Conservation (phyloP, 2,888 invertebrate genomes). For the Bombylius major region DNA sequence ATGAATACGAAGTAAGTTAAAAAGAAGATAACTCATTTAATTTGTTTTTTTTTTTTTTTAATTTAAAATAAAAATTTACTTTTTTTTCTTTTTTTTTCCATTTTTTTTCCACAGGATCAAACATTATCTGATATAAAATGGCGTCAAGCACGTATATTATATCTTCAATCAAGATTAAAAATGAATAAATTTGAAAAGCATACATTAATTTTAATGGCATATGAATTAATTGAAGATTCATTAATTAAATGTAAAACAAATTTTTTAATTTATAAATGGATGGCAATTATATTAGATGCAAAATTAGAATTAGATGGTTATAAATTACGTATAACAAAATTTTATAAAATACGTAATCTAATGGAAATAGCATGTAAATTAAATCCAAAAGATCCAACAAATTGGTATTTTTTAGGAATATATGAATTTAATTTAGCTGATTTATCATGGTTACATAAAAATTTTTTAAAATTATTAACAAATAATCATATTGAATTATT, state of each 20-base stretch:
- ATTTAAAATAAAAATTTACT: too few species aligned
- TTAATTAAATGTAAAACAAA: slow-evolving; percentile 42
- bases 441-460: slow-evolving; percentile 49
- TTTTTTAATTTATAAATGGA: slow-evolving; percentile 49
- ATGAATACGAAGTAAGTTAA: background rate
- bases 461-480: background rate
- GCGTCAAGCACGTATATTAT: slow-evolving; percentile 67
- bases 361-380: slow-evolving; percentile 57
- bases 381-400: slow-evolving; percentile 72
- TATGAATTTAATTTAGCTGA: slow-evolving; percentile 77
- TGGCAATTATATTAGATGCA: slow-evolving; percentile 55
- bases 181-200: slow-evolving; percentile 43
- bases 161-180: slow-evolving; percentile 57
- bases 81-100: too few species aligned
- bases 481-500: background rate
- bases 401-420: slow-evolving; percentile 68
- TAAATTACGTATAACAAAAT: slow-evolving; percentile 57
- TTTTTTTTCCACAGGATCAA: background rate
- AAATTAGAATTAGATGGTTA: slow-evolving; percentile 61
- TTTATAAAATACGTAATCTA: slow-evolving; percentile 62
- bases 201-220: slow-evolving; percentile 53
- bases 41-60: too few species aligned
- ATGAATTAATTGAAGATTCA: slow-evolving; percentile 48
- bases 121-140: slow-evolving; percentile 63
- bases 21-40: too few species aligned